phyloP scores from a whole-genome alignment of 2,797 vertebrate species.

The Galago senegalensis region DNA sequence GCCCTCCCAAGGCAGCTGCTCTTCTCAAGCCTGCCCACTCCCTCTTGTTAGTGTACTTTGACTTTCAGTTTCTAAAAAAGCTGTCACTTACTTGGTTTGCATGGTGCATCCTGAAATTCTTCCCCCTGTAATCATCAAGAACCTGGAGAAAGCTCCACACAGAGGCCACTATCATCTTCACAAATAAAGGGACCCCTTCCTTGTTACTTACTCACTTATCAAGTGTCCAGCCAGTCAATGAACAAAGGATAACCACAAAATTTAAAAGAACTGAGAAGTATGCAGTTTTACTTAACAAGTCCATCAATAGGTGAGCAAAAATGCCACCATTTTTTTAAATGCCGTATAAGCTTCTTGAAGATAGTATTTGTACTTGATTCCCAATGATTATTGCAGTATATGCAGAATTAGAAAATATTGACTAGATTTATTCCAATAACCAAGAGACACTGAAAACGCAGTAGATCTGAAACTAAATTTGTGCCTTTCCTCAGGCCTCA shows the following conservation, averaged over 20 bases:
- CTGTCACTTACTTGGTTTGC: background rate
- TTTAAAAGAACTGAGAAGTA: background rate
- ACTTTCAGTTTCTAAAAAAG: background rate
- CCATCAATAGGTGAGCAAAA: background rate
- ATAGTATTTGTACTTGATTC: background rate
- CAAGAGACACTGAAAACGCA: background rate
- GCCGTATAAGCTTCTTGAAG: background rate
- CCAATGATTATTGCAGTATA: background rate
- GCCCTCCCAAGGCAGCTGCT: background rate
- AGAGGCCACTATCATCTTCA: background rate
- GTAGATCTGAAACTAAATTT: background rate
- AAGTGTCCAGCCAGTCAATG: background rate
- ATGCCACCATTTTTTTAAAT: background rate
- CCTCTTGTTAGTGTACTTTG: background rate
- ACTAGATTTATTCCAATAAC: background rate
- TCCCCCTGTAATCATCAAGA: background rate
- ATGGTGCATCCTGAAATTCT: background rate
- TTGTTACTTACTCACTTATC: background rate
- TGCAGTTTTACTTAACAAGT: background rate
- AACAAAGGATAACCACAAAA: background rate
- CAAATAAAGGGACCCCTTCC: constrained; percentile 11
- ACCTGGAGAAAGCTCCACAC: background rate
- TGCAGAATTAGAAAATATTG: background rate
- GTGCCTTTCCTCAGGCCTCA: background rate
- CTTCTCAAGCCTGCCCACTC: background rate